phyloP scores from a whole-genome alignment of 1,140 invertebrate genomes.

The Choristoneura fumiferana region DNA sequence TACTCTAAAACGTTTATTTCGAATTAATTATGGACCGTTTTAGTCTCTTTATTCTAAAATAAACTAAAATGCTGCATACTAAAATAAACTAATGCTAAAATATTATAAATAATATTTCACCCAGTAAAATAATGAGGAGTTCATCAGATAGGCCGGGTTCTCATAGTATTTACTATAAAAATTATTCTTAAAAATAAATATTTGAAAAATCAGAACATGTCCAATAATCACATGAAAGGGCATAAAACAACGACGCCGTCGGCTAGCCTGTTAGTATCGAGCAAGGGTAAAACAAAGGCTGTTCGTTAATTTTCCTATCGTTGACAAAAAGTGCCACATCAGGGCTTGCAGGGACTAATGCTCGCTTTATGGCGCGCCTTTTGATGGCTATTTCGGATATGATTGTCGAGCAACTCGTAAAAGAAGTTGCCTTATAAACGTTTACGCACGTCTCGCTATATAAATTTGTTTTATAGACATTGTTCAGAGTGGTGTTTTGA shows the following conservation, averaged over 20 bases:
- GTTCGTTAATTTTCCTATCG: slow-evolving; percentile 6
- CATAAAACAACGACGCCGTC: neutral
- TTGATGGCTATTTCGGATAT: slow-evolving; percentile 60
- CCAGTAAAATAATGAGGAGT: too few species aligned
- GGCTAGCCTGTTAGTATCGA: neutral
- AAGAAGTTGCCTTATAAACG: slow-evolving; percentile 27
- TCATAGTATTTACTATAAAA: too few species aligned
- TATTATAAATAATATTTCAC: too few species aligned
- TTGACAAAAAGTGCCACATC: slow-evolving; percentile 29
- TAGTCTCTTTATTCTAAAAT: too few species aligned
- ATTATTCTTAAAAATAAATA: too few species aligned
- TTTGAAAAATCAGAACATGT: too few species aligned
- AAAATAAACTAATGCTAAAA: too few species aligned
- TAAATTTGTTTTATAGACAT: slow-evolving; percentile 16
- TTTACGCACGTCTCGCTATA: slow-evolving; percentile 12
- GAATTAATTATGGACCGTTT: too few species aligned
- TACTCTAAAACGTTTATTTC: too few species aligned
- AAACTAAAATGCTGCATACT: too few species aligned
- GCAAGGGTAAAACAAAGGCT: neutral
- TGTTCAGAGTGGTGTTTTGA: slow-evolving; percentile 3
- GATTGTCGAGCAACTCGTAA: slow-evolving; percentile 48
- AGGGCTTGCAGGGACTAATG: slow-evolving; percentile 56
- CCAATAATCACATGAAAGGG: slow-evolving; percentile 3
- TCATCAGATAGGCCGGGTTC: too few species aligned
- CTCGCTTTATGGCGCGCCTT: slow-evolving; percentile 52